A percentile compares a stretch with the other conserved stretches of the same genome.
Conservation (phyloP, 1,140 invertebrate species). For the Diorhabda elongata region DNA sequence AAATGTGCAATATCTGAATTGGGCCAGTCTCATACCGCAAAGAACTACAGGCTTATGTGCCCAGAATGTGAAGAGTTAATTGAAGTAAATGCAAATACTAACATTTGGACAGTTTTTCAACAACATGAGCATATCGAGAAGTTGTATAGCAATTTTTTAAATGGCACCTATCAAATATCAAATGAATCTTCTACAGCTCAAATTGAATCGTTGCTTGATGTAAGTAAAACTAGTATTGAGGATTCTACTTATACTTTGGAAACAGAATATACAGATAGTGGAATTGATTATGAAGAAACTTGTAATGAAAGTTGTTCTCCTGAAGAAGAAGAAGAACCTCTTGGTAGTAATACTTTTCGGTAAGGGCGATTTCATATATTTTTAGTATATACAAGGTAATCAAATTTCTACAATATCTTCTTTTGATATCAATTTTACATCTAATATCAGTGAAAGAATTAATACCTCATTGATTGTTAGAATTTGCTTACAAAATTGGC, state of each 20-base stretch:
- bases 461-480: too few relatives aligned
- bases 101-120: conserved; percentile 30
- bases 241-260: not conserved
- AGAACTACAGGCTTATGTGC: conserved; percentile 23
- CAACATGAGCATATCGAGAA: conserved; percentile 35
- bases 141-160: conserved; percentile 22
- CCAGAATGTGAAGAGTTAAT: conserved; percentile 27
- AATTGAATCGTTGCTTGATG: conserved; percentile 9
- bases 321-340: conserved; percentile 9
- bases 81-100: conserved; percentile 17
- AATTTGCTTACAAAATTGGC: too few relatives aligned
- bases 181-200: not conserved
- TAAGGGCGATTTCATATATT: not conserved
- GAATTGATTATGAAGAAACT: conserved; percentile 18
- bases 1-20: conserved; percentile 26
- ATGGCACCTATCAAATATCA: conserved; percentile 12
- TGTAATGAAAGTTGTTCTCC: not conserved
- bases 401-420: too few relatives aligned
- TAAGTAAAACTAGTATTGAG: not conserved
- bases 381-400: too few relatives aligned
- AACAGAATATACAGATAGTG: conserved; percentile 22
- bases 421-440: too few relatives aligned
- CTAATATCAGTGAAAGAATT: too few relatives aligned
- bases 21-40: conserved; percentile 14
- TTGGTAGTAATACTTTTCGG: conserved; percentile 20